phyloP scores from a whole-genome alignment of 1,140 invertebrate genomes.

The Bradynema listronoti region DNA sequence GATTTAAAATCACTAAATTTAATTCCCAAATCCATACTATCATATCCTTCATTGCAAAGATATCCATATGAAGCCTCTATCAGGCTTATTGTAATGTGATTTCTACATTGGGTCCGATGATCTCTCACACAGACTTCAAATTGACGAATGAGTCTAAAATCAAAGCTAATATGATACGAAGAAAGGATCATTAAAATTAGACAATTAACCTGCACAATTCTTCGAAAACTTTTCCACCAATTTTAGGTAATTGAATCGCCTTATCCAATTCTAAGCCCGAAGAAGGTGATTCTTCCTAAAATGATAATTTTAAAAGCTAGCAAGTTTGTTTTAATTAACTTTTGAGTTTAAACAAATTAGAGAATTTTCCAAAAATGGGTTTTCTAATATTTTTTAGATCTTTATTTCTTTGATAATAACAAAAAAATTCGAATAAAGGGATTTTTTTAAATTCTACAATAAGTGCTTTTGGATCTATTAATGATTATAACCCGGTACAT shows the following conservation, averaged over 20 bases:
- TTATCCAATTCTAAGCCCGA: constrained; percentile 36
- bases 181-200: constrained; percentile 8
- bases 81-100: constrained; percentile 55
- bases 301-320: constrained; percentile 9
- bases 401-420: too few relatives aligned
- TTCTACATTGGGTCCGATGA: constrained; percentile 36
- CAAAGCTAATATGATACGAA: constrained; percentile 17
- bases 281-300: constrained; percentile 34
- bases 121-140: constrained; percentile 51
- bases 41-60: constrained; percentile 56
- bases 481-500: not conserved
- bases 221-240: constrained; percentile 53
- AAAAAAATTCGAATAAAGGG: constrained; percentile 11
- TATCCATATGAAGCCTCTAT: constrained; percentile 56
- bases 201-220: constrained; percentile 50
- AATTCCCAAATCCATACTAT: constrained; percentile 54
- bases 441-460: constrained; percentile 6
- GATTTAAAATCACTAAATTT: too few relatives aligned
- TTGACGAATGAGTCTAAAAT: constrained; percentile 50
- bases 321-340: too few relatives aligned
- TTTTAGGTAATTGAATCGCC: constrained; percentile 51
- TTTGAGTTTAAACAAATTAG: too few relatives aligned
- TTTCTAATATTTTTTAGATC: too few relatives aligned
- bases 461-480: not conserved
- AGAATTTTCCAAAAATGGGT: too few relatives aligned